Evolutionary conservation across 2,113 vertebrate genomes (phyloP).

Genomic region (Corythornis madagascariensis): DNA sequence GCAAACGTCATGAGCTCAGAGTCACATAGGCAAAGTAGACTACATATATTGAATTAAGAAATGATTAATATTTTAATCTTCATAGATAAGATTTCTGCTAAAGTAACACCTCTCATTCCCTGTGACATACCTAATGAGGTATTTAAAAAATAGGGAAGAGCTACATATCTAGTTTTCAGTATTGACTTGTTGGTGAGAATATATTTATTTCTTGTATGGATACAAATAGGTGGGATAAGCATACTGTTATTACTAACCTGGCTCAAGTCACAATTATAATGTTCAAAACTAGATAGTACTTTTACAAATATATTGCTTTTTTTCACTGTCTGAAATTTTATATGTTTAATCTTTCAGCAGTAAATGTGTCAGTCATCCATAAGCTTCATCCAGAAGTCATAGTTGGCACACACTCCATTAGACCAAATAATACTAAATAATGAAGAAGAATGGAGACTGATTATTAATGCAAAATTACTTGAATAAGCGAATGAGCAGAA

Average conservation of each 20-base stretch:
- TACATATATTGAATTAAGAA: not conserved
- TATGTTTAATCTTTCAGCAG: slow-evolving; percentile 62
- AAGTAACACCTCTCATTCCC: not conserved
- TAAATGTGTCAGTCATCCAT: slow-evolving; percentile 60
- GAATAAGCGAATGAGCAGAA: slow-evolving; percentile 61
- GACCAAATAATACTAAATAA: slow-evolving; percentile 73
- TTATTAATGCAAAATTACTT: slow-evolving; percentile 73
- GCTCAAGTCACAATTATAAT: not conserved
- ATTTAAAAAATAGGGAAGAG: not conserved
- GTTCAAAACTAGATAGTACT: slow-evolving; percentile 35
- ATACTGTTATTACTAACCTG: slow-evolving; percentile 10
- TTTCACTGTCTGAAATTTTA: slow-evolving; percentile 51
- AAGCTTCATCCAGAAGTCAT: slow-evolving; percentile 56
- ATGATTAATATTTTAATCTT: not conserved
- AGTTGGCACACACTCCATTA: slow-evolving; percentile 66
- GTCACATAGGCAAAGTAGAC: not conserved
- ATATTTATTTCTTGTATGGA: not conserved
- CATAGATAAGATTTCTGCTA: not conserved
- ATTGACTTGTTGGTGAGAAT: not conserved
- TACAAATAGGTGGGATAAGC: not conserved
- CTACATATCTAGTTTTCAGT: not conserved
- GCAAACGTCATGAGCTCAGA: not conserved
- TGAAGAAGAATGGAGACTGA: slow-evolving; percentile 65
- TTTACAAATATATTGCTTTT: slow-evolving; percentile 38
- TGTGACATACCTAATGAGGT: not conserved